These are phyloP conservation scores for Morone saxatilis DNA, from an alignment of 2,113 vertebrate genomes.

Conservation along the genomic window DNA sequence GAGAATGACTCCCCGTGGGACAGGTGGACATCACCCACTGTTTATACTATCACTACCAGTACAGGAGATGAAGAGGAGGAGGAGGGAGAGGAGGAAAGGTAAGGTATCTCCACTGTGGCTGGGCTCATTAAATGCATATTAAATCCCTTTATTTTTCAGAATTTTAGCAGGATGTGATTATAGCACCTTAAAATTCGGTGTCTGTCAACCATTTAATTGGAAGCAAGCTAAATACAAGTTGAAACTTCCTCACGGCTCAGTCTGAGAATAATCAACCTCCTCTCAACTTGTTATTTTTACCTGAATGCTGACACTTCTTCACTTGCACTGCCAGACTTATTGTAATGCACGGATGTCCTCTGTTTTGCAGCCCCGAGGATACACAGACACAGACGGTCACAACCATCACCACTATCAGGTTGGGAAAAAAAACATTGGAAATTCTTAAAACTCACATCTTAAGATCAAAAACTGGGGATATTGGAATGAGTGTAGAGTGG, in stretches of 20 bases:
- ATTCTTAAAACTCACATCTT: background rate
- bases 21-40: slow-evolving; percentile 79
- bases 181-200: slow-evolving; percentile 46
- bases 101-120: slow-evolving; percentile 59
- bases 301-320: slow-evolving; percentile 15
- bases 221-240: slow-evolving; percentile 52
- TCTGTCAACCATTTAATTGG: slow-evolving; percentile 69
- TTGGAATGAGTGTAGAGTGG: background rate
- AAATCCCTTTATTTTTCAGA: slow-evolving; percentile 34
- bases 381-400: slow-evolving; percentile 54
- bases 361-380: slow-evolving; percentile 57
- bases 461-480: slow-evolving; percentile 5
- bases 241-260: slow-evolving; percentile 27
- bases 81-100: slow-evolving; percentile 55
- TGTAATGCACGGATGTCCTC: slow-evolving; percentile 42
- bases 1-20: slow-evolving; percentile 80
- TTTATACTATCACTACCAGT: slow-evolving; percentile 37
- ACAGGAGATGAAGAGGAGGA: slow-evolving; percentile 29
- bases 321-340: slow-evolving; percentile 24
- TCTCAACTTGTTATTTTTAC: slow-evolving; percentile 19
- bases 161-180: slow-evolving; percentile 52
- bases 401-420: slow-evolving; percentile 70
- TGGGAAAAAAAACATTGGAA: background rate
- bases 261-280: slow-evolving; percentile 46
- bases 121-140: slow-evolving; percentile 55